phyloP scores from a whole-genome alignment of 2,113 vertebrate species.

The Megalops atlanticus region DNA sequence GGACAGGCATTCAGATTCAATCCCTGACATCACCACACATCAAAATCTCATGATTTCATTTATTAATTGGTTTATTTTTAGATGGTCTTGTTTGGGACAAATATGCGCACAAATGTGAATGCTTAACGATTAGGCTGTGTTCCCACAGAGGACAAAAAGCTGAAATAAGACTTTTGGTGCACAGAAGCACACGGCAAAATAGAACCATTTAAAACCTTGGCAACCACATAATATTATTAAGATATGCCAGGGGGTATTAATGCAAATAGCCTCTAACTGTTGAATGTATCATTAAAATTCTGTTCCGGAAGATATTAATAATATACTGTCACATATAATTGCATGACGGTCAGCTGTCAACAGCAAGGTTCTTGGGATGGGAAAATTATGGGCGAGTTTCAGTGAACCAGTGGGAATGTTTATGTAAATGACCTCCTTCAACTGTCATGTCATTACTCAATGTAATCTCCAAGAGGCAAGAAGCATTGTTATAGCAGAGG shows the following conservation, averaged over 20 bases:
- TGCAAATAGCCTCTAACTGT: background rate
- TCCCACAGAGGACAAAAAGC: too few species aligned
- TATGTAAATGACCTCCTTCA: background rate
- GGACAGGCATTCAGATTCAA: background rate
- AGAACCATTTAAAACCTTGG: background rate
- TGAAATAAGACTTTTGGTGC: too few species aligned
- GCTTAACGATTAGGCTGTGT: too few species aligned
- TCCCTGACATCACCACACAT: background rate
- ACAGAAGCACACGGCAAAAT: background rate
- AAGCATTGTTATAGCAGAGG: background rate
- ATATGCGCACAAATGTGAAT: background rate
- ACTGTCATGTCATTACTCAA: background rate
- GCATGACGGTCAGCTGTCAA: background rate
- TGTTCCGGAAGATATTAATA: background rate
- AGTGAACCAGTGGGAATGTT: background rate
- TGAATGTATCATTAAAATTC: background rate
- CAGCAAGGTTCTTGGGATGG: background rate
- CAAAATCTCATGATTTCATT: background rate
- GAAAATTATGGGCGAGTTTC: background rate
- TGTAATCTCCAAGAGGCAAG: background rate
- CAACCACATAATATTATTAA: background rate
- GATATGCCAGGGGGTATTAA: background rate
- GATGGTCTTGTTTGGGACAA: background rate
- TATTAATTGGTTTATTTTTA: background rate
- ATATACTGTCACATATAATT: background rate